Evolutionary conservation across 1,140 invertebrate species (phyloP), one percentile per base, ranked within the genome.

Genomic region (Brachionus plicatilis): DNA sequence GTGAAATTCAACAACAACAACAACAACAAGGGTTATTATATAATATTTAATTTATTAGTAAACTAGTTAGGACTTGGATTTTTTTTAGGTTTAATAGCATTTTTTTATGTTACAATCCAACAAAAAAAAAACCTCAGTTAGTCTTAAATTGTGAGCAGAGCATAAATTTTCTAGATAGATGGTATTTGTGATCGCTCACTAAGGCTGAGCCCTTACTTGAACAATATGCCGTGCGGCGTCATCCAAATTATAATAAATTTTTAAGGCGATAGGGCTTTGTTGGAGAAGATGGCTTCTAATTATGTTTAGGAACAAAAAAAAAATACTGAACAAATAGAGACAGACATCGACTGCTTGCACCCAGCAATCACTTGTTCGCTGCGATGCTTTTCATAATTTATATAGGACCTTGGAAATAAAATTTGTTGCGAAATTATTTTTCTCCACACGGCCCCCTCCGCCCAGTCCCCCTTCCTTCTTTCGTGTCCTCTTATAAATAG

Each of bases 21-120:
- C 17, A 65, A 65, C 27, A 68, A 68, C 65, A 68, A 68, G 72
- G 41, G 45, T 76, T 50, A 76, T 76, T 76, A 76, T 50, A 76
- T 50, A 76, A 50, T 50, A 76, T 76, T 76, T 76, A 76, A 76
- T 76, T 76, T 76, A 50, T 76, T 50, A 76, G 45, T 50, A 76
- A 76, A 50, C 41, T 50, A 76, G 72, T 76, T 76, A 50, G 72
- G 45, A 50, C 45, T 76, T 76, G 72, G 72, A 76, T 72, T 72
- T 72, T 72, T 24, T 72, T 72, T 72, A 43, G 37, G 68, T 72
- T 72, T 72, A 72, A 72, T 72, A 72, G 68, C 68, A 72, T 72
- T 72, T 72, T 72, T 72, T 45, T 72, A 72, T 72, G 68, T 72
- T 72, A 72, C 68, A 72, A 72, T 37, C 68, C n/a, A 41, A 20